Evolutionary conservation across 2,888 invertebrate genomes (phyloP).

Genomic region (Plusia festucae): DNA sequence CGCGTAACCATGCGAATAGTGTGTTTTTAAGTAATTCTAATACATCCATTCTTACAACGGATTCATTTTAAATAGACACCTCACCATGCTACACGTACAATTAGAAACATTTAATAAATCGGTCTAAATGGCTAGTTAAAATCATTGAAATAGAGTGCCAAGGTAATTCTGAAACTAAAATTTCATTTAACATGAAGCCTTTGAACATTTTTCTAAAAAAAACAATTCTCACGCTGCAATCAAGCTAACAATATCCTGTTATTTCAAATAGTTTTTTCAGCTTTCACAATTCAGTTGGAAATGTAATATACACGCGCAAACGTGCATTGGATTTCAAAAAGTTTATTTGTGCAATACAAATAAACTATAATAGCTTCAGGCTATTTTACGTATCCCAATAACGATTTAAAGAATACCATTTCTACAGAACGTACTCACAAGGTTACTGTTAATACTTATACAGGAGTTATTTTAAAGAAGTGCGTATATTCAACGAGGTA

Average conservation of each 20-base stretch:
- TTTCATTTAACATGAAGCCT: conserved; percentile 1
- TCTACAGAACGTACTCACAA: background rate
- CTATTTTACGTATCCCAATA: background rate
- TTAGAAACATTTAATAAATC: background rate
- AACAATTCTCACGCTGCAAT: conserved; percentile 9
- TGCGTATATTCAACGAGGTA: too few relatives aligned
- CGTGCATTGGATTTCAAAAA: conserved; percentile 17
- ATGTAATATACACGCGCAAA: background rate
- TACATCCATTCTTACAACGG: too few relatives aligned
- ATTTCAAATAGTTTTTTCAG: conserved; percentile 14
- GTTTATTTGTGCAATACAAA: conserved; percentile 1
- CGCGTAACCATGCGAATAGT: too few relatives aligned
- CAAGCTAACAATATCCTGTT: conserved; percentile 6
- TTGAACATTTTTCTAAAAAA: background rate
- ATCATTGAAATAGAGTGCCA: background rate
- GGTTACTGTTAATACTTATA: background rate
- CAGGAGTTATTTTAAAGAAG: too few relatives aligned
- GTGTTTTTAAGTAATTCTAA: too few relatives aligned
- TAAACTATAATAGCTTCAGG: conserved; percentile 4
- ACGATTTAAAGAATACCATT: background rate
- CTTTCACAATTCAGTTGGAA: conserved; percentile 16
- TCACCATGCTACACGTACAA: too few relatives aligned
- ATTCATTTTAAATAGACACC: too few relatives aligned
- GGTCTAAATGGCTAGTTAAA: background rate
- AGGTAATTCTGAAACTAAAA: background rate